Base-by-base conservation (phyloP, 2,797 vertebrate genomes). In the Melanotaenia boesemani region DNA sequence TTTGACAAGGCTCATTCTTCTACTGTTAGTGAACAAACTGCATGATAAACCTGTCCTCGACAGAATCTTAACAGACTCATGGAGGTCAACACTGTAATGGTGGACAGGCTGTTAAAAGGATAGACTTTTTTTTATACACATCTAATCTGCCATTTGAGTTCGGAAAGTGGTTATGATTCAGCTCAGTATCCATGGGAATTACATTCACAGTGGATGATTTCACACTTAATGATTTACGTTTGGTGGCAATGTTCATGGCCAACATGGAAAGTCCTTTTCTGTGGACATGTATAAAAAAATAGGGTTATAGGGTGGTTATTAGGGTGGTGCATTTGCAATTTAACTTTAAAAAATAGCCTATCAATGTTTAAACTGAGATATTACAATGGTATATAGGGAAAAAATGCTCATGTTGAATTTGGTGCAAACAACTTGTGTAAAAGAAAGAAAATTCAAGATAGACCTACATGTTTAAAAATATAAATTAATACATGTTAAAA, bases 1-100 rank as follows among this genome's bases (percentile, higher is more conserved):
- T 74, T 79, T 93, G 92, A 92, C 92, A 92, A 75, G 82, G 77
- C 85, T 86, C 91, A 90, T 94, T 94, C 90, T 90, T 94, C 88
- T 86, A 81, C 87, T 85, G 83, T 88, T 88, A 88, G 83, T 69
- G 83, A 89, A 76, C 79, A 86, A 88, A 77, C 59, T 63, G 62
- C 82, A 86, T 92, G 91, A 92, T 92, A 88, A 94, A 92, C 89
- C 81, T 81, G 85, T 88, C 85, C 59, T 59, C 77, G 77, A 92
- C 91, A 89, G 82, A 90, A 90, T 88, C 83, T 84, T 75, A 86
- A 86, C 88, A 79, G 74, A 87, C 77, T 78, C 52, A n/a, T 74
- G 79, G 88, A 91, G 82, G 86, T 90, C 87, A 83, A 70, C 30
- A 56, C 69, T 77, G 58, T 58, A 65, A 77, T 75, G 62, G 34